Evolutionary conservation across 2,113 vertebrate species (phyloP).

Genomic region (Platycercus adscitus): DNA sequence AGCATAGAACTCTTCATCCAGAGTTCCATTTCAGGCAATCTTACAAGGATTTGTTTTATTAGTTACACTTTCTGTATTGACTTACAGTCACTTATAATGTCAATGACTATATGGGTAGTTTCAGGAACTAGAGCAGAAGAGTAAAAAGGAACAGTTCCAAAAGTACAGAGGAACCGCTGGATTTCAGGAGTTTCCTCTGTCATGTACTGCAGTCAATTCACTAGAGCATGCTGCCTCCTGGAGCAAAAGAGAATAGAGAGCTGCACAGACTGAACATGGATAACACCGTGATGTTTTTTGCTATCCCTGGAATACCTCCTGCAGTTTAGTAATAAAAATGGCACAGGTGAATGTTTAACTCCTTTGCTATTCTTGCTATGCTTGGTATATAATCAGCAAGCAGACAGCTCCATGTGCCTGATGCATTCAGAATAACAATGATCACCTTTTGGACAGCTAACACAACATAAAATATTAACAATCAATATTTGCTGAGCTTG

Average conservation of each 20-base stretch:
- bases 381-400: not conserved
- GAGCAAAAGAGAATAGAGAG: conserved; percentile 47
- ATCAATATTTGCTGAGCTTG: not conserved
- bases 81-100: not conserved
- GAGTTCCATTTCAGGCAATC: not conserved
- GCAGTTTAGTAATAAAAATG: not conserved
- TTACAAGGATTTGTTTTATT: not conserved
- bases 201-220: conserved; percentile 29
- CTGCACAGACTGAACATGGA: not conserved
- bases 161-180: not conserved
- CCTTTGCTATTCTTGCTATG: not conserved
- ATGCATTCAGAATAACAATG: not conserved
- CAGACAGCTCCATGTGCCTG: not conserved
- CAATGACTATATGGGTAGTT: not conserved
- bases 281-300: not conserved
- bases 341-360: not conserved
- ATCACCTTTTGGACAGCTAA: conserved; percentile 23
- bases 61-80: not conserved
- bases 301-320: not conserved
- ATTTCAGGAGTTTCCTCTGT: not conserved
- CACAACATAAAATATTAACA: conserved; percentile 38
- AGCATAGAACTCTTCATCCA: not conserved
- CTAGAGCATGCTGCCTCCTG: conserved; percentile 63
- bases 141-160: not conserved
- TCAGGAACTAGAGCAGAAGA: not conserved